phyloP scores from a whole-genome alignment of 2,888 invertebrate species.

The Tipula confusa region DNA sequence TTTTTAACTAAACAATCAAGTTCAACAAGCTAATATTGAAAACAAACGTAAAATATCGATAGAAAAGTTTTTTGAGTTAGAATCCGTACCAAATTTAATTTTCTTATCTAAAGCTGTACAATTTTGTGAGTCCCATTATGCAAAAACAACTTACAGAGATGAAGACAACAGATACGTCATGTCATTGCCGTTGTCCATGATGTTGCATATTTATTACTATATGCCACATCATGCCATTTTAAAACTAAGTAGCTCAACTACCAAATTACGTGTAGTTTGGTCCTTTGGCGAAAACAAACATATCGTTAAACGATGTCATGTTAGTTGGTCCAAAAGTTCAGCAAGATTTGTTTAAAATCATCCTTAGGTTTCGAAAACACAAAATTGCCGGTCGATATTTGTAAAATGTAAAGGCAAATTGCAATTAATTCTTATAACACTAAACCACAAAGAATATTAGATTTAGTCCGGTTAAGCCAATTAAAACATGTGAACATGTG shows the following conservation, averaged over 20 bases:
- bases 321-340: background rate
- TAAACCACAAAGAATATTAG: background rate
- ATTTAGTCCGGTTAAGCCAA: background rate
- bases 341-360: background rate
- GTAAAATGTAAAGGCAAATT: background rate
- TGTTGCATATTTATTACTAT: background rate
- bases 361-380: background rate
- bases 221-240: background rate
- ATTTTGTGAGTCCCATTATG: background rate
- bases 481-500: background rate
- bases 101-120: background rate
- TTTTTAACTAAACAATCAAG: background rate
- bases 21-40: no score
- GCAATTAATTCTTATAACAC: background rate
- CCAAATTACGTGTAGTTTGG: background rate
- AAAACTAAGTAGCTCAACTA: background rate
- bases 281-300: background rate
- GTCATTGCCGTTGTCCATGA: no score
- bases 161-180: background rate
- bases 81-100: background rate
- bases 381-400: background rate
- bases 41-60: background rate
- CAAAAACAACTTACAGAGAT: background rate
- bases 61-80: background rate
- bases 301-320: background rate